A percentile compares a stretch with the other conserved stretches of the same genome.
These are phyloP conservation scores for Squalus acanthias DNA, from an alignment of 2,797 vertebrate species.

Conservation along the genomic window DNA sequence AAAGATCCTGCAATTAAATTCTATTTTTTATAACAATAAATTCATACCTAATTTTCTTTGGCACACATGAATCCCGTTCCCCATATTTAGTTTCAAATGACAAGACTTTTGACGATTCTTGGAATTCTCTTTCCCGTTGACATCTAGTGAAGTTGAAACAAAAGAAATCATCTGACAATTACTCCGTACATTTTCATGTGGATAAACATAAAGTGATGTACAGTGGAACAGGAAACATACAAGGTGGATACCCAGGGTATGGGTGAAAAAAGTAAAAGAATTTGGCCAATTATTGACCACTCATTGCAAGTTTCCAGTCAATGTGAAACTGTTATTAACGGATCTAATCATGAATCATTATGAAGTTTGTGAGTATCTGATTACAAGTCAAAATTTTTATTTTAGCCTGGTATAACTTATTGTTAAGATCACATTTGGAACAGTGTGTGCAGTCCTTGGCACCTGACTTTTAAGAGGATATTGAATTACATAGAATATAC, in stretches of 20 bases:
- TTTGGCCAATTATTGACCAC: neutral
- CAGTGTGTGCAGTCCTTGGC: no score
- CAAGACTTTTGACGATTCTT: neutral
- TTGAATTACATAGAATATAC: no score
- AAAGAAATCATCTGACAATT: neutral
- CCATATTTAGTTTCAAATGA: neutral
- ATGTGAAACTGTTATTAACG: no score
- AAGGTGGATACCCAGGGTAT: neutral
- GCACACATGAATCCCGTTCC: no score
- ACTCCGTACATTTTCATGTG: neutral
- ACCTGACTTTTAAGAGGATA: no score
- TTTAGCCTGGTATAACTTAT: no score
- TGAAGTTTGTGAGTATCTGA: no score
- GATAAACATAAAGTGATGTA: neutral
- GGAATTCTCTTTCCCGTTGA: neutral
- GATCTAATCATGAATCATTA: no score
- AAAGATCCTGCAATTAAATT: neutral
- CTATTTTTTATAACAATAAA: neutral
- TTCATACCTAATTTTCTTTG: conserved; percentile 27
- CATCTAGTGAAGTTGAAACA: neutral
- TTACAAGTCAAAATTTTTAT: no score
- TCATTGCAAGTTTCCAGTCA: neutral
- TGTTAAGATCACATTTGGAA: no score
- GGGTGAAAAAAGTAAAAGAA: neutral
- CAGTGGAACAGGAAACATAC: neutral